These are phyloP conservation scores for Heteromormyrus szaboi DNA, from an alignment of 2,797 vertebrate species.

Conservation along the genomic window DNA sequence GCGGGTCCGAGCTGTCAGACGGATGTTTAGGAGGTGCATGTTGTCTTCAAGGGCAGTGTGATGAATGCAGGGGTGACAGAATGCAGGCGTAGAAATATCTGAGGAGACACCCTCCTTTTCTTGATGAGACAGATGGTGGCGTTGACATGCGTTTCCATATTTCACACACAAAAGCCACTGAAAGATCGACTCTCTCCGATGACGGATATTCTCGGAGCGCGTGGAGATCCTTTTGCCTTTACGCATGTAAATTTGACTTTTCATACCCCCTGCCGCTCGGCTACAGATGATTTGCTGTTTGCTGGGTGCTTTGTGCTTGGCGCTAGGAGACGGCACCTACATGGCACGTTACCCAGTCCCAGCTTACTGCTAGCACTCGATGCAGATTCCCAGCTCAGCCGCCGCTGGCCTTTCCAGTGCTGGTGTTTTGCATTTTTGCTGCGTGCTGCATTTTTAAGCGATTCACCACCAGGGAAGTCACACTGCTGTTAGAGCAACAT, in stretches of 20 bases:
- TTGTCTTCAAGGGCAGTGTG: background rate
- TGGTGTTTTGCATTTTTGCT: background rate
- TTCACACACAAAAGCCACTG: background rate
- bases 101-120: background rate
- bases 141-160: background rate
- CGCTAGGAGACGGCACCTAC: background rate
- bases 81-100: background rate
- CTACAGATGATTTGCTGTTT: background rate
- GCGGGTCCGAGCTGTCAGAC: background rate
- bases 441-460: background rate
- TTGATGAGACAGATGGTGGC: background rate
- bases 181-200: background rate
- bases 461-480: background rate
- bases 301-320: background rate
- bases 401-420: background rate
- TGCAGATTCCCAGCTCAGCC: background rate
- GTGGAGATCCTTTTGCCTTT: background rate
- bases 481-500: background rate
- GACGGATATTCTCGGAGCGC: background rate
- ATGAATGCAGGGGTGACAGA: background rate
- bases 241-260: background rate
- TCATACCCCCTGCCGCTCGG: background rate
- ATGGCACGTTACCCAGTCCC: background rate
- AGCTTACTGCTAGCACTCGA: background rate
- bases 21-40: background rate